These are phyloP conservation scores for Solenopsis fugax DNA, from an alignment of 1,140 invertebrate genomes.

Conservation along the genomic window DNA sequence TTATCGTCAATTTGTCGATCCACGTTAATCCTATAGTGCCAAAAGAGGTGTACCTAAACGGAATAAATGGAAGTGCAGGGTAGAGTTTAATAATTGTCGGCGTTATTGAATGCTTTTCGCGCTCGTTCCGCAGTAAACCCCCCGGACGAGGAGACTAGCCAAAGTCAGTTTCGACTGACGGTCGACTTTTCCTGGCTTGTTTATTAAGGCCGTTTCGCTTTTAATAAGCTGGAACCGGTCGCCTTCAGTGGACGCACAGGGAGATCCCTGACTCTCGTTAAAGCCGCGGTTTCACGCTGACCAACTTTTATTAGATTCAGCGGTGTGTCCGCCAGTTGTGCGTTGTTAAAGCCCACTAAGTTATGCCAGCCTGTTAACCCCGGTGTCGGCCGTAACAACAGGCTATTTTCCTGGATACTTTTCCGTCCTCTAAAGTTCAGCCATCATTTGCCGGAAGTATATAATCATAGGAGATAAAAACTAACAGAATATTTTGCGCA, in stretches of 20 bases:
- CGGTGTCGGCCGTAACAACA: conserved; percentile 60
- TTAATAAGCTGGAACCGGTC: conserved; percentile 81
- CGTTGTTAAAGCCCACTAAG: conserved; percentile 77
- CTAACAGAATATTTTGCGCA: neutral
- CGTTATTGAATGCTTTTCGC: conserved; percentile 59
- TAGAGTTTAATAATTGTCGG: neutral
- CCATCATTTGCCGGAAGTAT: conserved; percentile 8
- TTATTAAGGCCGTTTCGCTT: conserved; percentile 81
- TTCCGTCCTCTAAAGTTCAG: conserved; percentile 52
- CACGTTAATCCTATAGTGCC: neutral
- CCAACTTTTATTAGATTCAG: conserved; percentile 82
- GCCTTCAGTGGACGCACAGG: conserved; percentile 59
- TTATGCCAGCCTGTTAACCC: conserved; percentile 71
- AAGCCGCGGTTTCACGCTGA: conserved; percentile 80
- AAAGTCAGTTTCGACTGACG: neutral
- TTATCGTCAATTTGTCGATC: neutral
- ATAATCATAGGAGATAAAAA: conserved; percentile 10
- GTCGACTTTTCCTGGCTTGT: conserved; percentile 69
- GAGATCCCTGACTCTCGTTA: conserved; percentile 70
- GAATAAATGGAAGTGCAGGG: neutral
- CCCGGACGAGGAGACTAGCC: neutral
- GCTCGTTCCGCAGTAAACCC: conserved; percentile 9
- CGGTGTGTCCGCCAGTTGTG: conserved; percentile 67
- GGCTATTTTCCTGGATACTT: conserved; percentile 61
- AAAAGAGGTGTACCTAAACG: neutral